These are phyloP conservation scores for Holothuria glaberrima DNA, from an alignment of 35 echinoderm and acorn worm species.

Conservation along the genomic window DNA sequence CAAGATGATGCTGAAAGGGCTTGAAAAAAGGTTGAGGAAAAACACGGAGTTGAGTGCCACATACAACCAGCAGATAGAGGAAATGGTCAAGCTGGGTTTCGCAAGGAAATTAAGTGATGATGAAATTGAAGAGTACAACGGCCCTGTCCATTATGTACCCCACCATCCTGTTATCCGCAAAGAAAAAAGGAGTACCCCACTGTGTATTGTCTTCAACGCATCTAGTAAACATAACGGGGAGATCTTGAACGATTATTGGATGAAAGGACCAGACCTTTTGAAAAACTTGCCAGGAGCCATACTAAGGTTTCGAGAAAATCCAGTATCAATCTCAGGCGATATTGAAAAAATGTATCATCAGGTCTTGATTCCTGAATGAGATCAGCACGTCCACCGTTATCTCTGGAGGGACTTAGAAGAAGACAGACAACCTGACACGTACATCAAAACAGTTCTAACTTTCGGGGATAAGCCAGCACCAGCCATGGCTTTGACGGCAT, in stretches of 20 bases:
- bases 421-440: slow-evolving; percentile 43
- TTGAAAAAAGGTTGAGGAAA: slow-evolving; percentile 26
- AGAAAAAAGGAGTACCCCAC: slow-evolving; percentile 69
- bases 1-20: slow-evolving; percentile 4
- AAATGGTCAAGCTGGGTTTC: slow-evolving; percentile 52
- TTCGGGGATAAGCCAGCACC: slow-evolving; percentile 47
- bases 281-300: slow-evolving; percentile 46
- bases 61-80: slow-evolving; percentile 41
- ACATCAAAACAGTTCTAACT: slow-evolving; percentile 29
- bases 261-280: slow-evolving; percentile 53
- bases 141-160: slow-evolving; percentile 66
- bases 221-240: slow-evolving; percentile 28
- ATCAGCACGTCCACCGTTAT: slow-evolving; percentile 68
- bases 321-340: slow-evolving; percentile 7
- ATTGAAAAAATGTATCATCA: slow-evolving; percentile 77
- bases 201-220: slow-evolving; percentile 69
- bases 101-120: slow-evolving; percentile 4
- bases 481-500: slow-evolving; percentile 51
- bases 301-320: slow-evolving; percentile 35
- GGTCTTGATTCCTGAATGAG: slow-evolving; percentile 48
- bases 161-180: slow-evolving; percentile 50
- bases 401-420: slow-evolving; percentile 63
- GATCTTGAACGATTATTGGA: slow-evolving; percentile 66
- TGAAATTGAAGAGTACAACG: slow-evolving; percentile 12
- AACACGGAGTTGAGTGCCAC: neutral